phyloP scores from a whole-genome alignment of 92 coral and sea anemone genomes.

The Bergia sp. region DNA sequence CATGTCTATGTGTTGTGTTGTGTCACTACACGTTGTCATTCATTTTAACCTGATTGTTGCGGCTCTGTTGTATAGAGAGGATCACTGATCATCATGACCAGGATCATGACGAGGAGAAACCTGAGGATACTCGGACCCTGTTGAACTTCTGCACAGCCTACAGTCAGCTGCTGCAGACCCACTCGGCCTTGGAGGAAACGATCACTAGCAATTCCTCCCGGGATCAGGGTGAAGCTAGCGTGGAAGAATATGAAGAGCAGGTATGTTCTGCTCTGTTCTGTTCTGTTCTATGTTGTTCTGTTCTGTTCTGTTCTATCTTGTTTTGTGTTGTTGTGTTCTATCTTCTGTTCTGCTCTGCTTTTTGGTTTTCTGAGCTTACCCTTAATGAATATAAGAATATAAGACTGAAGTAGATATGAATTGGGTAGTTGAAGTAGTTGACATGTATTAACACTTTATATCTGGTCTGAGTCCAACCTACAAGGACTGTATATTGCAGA shows the following conservation, averaged over 20 bases:
- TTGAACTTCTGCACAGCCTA: slow-evolving; percentile 70
- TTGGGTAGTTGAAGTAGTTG: too few relatives aligned
- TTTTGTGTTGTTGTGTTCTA: too few relatives aligned
- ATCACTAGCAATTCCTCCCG: slow-evolving; percentile 31
- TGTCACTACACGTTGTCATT: neutral
- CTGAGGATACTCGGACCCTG: slow-evolving; percentile 67
- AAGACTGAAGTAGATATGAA: too few relatives aligned
- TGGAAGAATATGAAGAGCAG: slow-evolving; percentile 59
- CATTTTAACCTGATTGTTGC: neutral
- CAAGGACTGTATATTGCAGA: too few relatives aligned
- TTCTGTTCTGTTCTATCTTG: too few relatives aligned
- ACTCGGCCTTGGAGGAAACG: slow-evolving; percentile 58
- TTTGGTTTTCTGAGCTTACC: neutral
- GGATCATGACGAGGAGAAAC: slow-evolving; percentile 82
- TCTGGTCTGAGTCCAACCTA: too few relatives aligned
- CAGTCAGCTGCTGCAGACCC: slow-evolving; percentile 75
- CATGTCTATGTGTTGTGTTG: neutral
- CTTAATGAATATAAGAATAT: neutral
- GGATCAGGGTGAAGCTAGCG: slow-evolving; percentile 28
- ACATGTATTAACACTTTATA: too few relatives aligned
- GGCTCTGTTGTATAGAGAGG: slow-evolving; percentile 4
- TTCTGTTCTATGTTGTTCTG: too few relatives aligned
- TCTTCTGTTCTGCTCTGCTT: neutral
- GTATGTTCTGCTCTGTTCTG: slow-evolving; percentile 31
- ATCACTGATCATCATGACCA: slow-evolving; percentile 14